phyloP scores from a whole-genome alignment of 1,140 invertebrate genomes.

The Drosophila sp. region DNA sequence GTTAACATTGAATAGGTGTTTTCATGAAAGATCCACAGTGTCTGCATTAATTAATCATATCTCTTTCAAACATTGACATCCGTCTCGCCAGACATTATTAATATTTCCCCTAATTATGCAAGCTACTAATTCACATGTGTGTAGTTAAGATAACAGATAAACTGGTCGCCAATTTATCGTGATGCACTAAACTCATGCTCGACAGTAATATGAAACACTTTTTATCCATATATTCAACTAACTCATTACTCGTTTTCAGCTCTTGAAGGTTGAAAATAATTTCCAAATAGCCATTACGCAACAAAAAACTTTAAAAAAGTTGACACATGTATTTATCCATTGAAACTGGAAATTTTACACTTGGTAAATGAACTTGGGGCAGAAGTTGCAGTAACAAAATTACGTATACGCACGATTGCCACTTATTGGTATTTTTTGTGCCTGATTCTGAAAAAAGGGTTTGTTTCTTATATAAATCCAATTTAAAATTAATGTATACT shows the following conservation, averaged over 20 bases:
- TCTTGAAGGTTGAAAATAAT: slow-evolving; percentile 4
- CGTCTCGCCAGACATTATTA: background rate
- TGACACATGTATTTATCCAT: background rate
- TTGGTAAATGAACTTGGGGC: too few relatives aligned
- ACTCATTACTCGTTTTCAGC: background rate
- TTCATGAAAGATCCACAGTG: background rate
- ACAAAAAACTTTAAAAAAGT: background rate
- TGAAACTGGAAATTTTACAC: too few relatives aligned
- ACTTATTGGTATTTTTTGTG: too few relatives aligned
- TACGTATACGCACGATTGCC: too few relatives aligned
- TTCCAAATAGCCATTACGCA: slow-evolving; percentile 1
- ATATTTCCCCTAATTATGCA: slow-evolving; percentile 16
- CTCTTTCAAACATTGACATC: slow-evolving; percentile 6
- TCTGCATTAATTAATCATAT: slow-evolving; percentile 3
- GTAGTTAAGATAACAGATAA: slow-evolving; percentile 2
- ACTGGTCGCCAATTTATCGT: background rate
- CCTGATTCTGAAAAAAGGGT: too few relatives aligned
- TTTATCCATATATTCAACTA: slow-evolving; percentile 2
- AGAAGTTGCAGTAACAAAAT: too few relatives aligned
- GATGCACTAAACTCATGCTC: slow-evolving; percentile 5
- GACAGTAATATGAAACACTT: slow-evolving; percentile 13
- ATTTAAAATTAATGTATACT: too few relatives aligned
- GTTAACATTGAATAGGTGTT: slow-evolving; percentile 4
- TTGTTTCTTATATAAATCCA: too few relatives aligned
- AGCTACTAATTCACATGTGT: background rate